These are phyloP conservation scores for Holacanthus passer DNA, from an alignment of 2,113 vertebrate species.

Conservation along the genomic window DNA sequence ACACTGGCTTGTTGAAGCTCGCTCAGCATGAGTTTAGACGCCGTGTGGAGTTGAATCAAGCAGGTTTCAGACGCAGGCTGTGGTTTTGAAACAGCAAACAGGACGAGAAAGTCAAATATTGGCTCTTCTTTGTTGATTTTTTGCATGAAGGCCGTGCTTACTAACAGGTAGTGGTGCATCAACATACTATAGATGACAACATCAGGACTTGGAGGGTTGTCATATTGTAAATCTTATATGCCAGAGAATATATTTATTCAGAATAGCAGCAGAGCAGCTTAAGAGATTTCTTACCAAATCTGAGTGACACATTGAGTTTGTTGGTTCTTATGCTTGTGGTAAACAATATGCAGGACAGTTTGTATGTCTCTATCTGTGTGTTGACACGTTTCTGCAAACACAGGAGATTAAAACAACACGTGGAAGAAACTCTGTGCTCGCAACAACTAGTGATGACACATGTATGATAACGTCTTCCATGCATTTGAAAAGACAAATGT, in stretches of 20 bases:
- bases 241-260: background rate
- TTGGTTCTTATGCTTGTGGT: background rate
- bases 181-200: background rate
- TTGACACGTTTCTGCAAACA: background rate
- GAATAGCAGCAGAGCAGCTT: background rate
- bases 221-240: background rate
- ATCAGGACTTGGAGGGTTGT: background rate
- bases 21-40: background rate
- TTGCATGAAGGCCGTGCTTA: background rate
- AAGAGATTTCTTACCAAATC: background rate
- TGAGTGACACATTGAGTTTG: background rate
- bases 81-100: conserved; percentile 21
- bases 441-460: background rate
- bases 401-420: background rate
- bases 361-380: background rate
- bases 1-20: background rate
- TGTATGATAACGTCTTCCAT: background rate
- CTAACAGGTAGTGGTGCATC: background rate
- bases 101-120: background rate
- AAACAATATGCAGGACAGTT: background rate
- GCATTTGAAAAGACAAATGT: too few relatives aligned
- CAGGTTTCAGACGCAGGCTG: background rate
- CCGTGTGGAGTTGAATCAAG: background rate
- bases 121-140: background rate
- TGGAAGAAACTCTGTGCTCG: background rate